Conservation (phyloP, 2,888 invertebrate genomes). For the Palloptera scutellata region DNA sequence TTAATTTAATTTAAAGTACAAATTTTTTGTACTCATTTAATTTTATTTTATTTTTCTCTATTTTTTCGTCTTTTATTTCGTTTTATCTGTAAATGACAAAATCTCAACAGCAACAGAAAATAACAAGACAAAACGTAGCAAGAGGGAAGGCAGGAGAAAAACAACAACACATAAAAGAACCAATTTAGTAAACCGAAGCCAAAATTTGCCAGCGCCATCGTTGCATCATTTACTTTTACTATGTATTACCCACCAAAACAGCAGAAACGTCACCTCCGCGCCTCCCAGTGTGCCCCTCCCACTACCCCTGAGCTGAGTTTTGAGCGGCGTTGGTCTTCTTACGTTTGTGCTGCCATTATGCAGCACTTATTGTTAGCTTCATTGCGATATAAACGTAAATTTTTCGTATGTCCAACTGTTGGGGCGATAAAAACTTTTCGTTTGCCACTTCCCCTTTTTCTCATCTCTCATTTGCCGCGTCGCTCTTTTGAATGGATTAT, state of each 20-base stretch:
- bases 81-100: no score
- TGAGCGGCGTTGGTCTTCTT: no score
- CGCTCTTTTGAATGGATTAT: neutral
- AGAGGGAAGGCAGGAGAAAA: neutral
- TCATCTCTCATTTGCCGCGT: neutral
- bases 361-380: neutral
- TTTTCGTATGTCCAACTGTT: conserved; percentile 1
- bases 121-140: no score
- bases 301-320: neutral
- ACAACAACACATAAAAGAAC: conserved; percentile 1
- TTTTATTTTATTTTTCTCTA: no score
- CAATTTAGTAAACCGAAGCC: conserved; percentile 23
- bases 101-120: no score
- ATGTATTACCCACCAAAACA: neutral
- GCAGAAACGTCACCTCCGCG: neutral
- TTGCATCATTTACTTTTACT: neutral
- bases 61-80: no score
- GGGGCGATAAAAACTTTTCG: conserved; percentile 16
- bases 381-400: conserved; percentile 14
- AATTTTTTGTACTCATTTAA: neutral
- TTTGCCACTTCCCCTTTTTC: neutral
- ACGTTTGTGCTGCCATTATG: neutral
- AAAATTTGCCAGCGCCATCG: conserved; percentile 11
- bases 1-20: conserved; percentile 40
- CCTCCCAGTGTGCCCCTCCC: neutral